Base-by-base conservation (phyloP, 1,140 invertebrate genomes). In the Scaptomyza montana region DNA sequence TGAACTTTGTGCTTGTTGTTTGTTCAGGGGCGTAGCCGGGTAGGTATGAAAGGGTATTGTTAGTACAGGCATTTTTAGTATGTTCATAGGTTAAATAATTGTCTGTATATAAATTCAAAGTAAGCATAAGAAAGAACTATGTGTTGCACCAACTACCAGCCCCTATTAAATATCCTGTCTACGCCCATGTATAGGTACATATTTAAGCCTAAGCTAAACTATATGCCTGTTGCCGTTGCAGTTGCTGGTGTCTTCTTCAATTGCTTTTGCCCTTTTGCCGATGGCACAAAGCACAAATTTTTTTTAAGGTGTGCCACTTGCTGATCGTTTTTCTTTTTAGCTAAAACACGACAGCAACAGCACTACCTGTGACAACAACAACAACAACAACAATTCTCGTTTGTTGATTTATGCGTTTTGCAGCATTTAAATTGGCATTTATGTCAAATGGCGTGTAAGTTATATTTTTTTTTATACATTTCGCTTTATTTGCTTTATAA, bases 401-500 rank as follows among this genome's bases (percentile, higher is more conserved):
- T 67, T 59, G 71, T 76, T 87, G 82, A 87, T 87, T 87, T 87
- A 87, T 87, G 82, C 82, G 82, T 87, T 87, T 77, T 87, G 76
- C 82, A 87, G 82, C 82, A 87, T 87, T 87, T 87, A 87, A 87
- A 89, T 87, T 87, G 84, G 84, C 84, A 87, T 87, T 87, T 87
- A 87, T 87, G 84, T 89, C 84, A 87, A 89, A 78, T 64, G n/a
- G 62, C 68, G 79, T 76, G 82, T 78, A 87, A 87, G 79, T 78
- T 79, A 86, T 82, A 86, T 77, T 33, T 33, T 89, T 82, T 82
- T 73, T 82, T 76, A 86, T 87, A 87, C 82, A 86, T 81, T 86
- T 86, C 72, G 82, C 71, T 87, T 78, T 86, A 86, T 86, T 86
- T 86, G 82, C 73, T 87, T 86, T 87, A 77, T 82, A 76, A 67